A percentile compares a stretch with the other conserved stretches of the same genome.
These are phyloP conservation scores for Podarcis lilfordi DNA, from an alignment of 2,797 vertebrate genomes.

Conservation along the genomic window DNA sequence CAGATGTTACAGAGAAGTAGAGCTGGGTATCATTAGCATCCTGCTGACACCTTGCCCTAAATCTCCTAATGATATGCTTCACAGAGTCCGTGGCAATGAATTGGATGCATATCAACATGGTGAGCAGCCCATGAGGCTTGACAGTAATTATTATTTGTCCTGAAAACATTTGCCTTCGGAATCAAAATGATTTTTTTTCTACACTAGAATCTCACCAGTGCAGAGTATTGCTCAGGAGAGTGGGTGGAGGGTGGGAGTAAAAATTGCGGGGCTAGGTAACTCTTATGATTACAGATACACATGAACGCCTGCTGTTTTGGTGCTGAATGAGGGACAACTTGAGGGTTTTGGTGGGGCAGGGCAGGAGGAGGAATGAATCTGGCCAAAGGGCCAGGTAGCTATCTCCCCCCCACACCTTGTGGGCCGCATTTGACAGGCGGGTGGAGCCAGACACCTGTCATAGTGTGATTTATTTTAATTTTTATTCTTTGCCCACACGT, in stretches of 20 bases:
- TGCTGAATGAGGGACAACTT: background rate
- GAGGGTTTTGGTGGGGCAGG: background rate
- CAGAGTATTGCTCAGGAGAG: background rate
- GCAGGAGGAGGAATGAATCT: too few species aligned
- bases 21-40: too few species aligned
- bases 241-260: background rate
- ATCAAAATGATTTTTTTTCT: background rate
- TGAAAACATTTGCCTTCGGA: slow-evolving; percentile 21
- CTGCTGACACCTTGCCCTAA: too few species aligned
- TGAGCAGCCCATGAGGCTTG: background rate
- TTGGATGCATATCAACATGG: background rate
- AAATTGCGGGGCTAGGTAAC: background rate
- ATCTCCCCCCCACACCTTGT: too few species aligned
- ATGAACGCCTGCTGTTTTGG: background rate
- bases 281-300: background rate
- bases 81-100: background rate
- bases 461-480: too few species aligned
- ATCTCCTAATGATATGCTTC: background rate
- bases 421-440: too few species aligned
- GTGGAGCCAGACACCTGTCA: too few species aligned
- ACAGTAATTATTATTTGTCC: slow-evolving; percentile 12
- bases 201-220: background rate
- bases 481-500: too few species aligned
- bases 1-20: too few species aligned
- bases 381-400: too few species aligned